phyloP scores from a whole-genome alignment of 2,797 vertebrate genomes.

The Masticophis lateralis region DNA sequence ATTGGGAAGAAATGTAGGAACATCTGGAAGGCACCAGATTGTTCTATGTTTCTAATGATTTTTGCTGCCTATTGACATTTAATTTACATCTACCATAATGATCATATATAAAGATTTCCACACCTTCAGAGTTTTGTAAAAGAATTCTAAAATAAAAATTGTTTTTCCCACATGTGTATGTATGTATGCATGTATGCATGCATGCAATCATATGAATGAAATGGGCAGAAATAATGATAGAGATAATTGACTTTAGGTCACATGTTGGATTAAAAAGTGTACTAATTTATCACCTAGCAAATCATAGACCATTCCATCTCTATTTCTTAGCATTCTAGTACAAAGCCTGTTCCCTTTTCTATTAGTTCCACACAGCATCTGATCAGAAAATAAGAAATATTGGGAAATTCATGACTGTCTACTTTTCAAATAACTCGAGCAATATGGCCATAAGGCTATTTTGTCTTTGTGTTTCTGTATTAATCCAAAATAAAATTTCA shows the following conservation, averaged over 20 bases:
- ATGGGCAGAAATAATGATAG: neutral
- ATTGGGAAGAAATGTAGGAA: neutral
- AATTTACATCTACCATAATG: neutral
- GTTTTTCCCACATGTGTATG: neutral
- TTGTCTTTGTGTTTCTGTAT: conserved; percentile 1
- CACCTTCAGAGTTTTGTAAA: neutral
- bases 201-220: neutral
- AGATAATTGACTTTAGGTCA: neutral
- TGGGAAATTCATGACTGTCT: neutral
- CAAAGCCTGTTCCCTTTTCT: neutral
- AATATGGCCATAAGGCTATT: neutral
- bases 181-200: accelerated
- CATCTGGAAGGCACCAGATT: neutral
- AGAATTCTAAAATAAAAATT: neutral
- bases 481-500: conserved; percentile 18
- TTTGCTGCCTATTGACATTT: neutral
- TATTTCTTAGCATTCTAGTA: neutral
- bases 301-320: neutral
- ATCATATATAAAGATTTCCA: neutral
- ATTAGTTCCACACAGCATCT: neutral
- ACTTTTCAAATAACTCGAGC: neutral
- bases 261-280: neutral
- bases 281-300: neutral
- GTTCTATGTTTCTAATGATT: neutral
- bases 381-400: neutral